Evolutionary conservation across 1,140 invertebrate species (phyloP), one percentile per base, ranked within the genome.

Genomic region (Conus betulinus): DNA sequence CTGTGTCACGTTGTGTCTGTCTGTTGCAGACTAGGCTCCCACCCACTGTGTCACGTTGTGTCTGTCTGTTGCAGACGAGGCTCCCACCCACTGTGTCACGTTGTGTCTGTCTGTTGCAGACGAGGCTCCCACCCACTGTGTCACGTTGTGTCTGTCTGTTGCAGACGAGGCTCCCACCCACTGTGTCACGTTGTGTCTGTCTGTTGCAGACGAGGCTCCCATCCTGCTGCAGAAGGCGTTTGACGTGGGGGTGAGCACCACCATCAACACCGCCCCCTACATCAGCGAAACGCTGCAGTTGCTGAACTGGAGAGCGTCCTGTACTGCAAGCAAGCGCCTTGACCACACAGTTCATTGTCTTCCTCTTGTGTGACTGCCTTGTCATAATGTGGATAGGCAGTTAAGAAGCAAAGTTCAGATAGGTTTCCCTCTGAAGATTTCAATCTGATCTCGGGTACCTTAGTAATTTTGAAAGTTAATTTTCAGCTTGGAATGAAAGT

Each of bases 191-290:
- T 39, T 39, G 39, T 39, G 39, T 39, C 89, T 84, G 87, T 79
- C 82, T 88, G 39, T 91, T 96, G 91, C 96, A 96, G 98, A 98
- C 94, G 97, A 98, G 94, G 97, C 97, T 3, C 95, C 97, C 84
- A 96, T 97, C 53, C 96, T 99, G 51, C 96, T 99, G 88, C 96
- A 97, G 91, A 97, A 97, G 91, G 97, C 98, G 1, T 99, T 99
- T 95, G 96, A 97, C 85, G 95, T 99, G 51, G 98, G 98, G 17
- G 96, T 98, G 74, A 96, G 96, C 91, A 97, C 97, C 53, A 97
- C 97, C 88, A 96, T 98, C 71, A 98, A 98, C 90, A 97, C 97
- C 13, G 96, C 97, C 79, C 95, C 96, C n/a, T 97, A 97, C 93
- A 97, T 99, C 81, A 97, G 96, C 79, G 98, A 98, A 94, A 97